Evolutionary conservation across 2,797 vertebrate species (phyloP), one percentile per base, ranked within the genome.

Genomic region (Hapalemur alaotrensis): DNA sequence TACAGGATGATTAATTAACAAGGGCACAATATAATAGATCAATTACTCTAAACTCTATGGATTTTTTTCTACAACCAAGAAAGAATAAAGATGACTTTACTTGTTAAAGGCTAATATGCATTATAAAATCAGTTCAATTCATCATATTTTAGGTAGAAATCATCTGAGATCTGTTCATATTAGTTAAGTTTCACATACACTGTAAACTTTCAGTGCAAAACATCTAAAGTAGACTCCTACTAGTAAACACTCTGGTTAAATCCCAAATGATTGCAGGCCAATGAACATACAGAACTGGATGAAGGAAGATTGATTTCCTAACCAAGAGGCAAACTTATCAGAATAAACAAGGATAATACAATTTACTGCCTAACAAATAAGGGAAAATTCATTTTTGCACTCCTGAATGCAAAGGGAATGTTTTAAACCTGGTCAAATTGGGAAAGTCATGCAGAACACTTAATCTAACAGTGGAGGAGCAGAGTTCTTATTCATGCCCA

Each of bases 1-100:
- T 83, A 84, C 11, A 93, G 46, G 46, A 82, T 80, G 57, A 91
- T 89, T 93, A 96, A 89, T 95, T 97, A 92, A 94, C 18, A 93
- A 82, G 28, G 48, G 75, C 17, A 72, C 28, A 86, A 76, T 80
- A 35, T 96, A 92, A 92, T 93, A 76, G 50, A 5, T 92, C 46
- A 95, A 86, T 89, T 93, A 84, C 59, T 80, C 7, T 69, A 28
- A 95, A 96, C 6, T 94, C 52, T 65, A 13, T 61, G 28, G 14
- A 81, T 59, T 92, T 32, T 86, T 88, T 97, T 92, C 70, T 95
- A 75, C 8, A 92, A 72, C 20, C 28, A 95, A 80, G 78, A 91
- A 95, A 85, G 28, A 95, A 95, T 46, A 73, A 93, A 89, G 14
- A 93, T 70, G 65, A n/a, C 38, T 81, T 90, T 92, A 63, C 10